Base-by-base conservation (phyloP, 2,888 invertebrate genomes). In the Portevinia maculata region DNA sequence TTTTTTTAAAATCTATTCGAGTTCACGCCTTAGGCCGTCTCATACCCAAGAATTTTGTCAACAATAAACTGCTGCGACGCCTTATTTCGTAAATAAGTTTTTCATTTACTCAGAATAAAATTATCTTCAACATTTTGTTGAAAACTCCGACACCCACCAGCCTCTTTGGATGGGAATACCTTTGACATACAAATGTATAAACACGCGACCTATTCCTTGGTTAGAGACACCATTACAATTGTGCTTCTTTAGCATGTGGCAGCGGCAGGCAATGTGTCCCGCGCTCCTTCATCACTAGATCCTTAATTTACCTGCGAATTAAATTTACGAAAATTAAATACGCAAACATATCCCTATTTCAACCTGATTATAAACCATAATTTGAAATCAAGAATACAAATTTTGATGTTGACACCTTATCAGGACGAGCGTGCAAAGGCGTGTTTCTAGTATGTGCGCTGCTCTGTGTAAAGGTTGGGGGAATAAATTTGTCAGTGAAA, bases 301-400 rank as follows among this genome's bases (percentile, higher is more conserved):
- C 44, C 37, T 3, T 30, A 46, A 57, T 34, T 39, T 21, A n/a
- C 50, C 46, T 48, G 41, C 19, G 70, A 70, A 55, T 50, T 39
- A 34, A 57, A 62, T 65, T 76, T 52, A 30, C 55, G 41, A 32
- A 73, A 73, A 76, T 55, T 71, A 67, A 48, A 78, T 44, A 59
- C 55, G 50, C 53, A 73, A 71, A 78, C 39, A 67, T 17, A 48
- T 24, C 34, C 13, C 53, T 65, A 71, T 71, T 75, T 73, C 53
- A 71, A 44, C 71, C 44, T 78, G 78, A 83, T 83, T 83, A 78
- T 50, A n/a, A 55, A 57, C 32, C 71, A 69, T 83, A 78, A 83
- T 83, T 78, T 67, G 73, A 52, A 83, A 73, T 83, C 78, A 73
- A 57, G 83, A 60, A 60, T 60, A 70, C 70, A 83, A 76, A 81